Base-by-base conservation (phyloP, 2,797 vertebrate species). In the Cyprinodon diabolis region DNA sequence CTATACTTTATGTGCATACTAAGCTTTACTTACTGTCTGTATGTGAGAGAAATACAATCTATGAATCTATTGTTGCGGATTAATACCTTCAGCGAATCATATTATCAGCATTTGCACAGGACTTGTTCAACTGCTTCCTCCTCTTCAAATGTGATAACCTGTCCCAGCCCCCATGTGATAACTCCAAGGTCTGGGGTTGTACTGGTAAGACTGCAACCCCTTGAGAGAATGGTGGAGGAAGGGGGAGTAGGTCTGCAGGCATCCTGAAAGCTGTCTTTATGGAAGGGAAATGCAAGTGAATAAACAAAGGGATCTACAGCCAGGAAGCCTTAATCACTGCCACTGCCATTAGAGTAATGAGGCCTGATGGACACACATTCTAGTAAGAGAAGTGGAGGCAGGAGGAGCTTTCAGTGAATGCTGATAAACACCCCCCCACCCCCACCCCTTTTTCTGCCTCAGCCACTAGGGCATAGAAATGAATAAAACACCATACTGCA, bases 261-360 rank as follows among this genome's bases (percentile, higher is more conserved):
- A 83, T 92, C 90, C 81, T 83, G 91, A 91, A 87, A 78, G 84
- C 89, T 63, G 60, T 80, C 90, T 93, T 89, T 87, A 90, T 87
- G 81, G 79, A 72, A 82, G 85, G 90, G 91, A 95, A 90, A 88
- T 88, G 73, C 84, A 51, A 43, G 86, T 54, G 75, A 91, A 94
- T 91, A 93, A 94, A 91, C 90, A 95, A 90, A 93, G 89, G 87
- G 90, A 82, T 83, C 89, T 81, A 45, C 85, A 75, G 79, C 86
- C 92, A 90, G 95, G 94, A 96, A 95, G 91, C 92, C 93, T 95
- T 94, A 96, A 95, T 96, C 95, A 93, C 89, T 68, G 78, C 90
- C 90, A 92, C 89, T 89, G 76, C 89, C 93, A 90, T 93, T 90
- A 87, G 82, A 90, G 87, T 91, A 93, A 91, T 93, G 84, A 92